A percentile compares a stretch with the other conserved stretches of the same genome.
Conservation (phyloP, 2,797 vertebrate genomes). For the Falco novaeseelandiae region DNA sequence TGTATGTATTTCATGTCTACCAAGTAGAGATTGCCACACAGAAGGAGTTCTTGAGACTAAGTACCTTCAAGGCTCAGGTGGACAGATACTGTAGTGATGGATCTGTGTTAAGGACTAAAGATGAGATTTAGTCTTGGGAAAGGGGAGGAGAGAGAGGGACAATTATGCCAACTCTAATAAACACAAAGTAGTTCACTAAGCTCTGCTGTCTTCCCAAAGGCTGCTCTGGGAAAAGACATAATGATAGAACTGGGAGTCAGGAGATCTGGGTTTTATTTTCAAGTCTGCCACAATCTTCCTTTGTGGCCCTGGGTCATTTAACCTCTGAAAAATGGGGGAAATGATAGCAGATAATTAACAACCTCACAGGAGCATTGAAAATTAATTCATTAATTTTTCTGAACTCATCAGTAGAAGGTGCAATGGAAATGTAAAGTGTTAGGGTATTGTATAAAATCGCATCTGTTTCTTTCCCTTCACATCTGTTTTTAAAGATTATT, state of each 20-base stretch:
- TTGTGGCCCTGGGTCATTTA: constrained; percentile 72
- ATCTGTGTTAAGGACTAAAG: background rate
- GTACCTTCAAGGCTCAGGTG: background rate
- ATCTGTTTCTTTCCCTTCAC: background rate
- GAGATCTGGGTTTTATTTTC: constrained; percentile 72
- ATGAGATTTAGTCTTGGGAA: constrained; percentile 41
- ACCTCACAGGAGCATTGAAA: constrained; percentile 70
- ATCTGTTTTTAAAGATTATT: background rate
- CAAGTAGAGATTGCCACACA: background rate
- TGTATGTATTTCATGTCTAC: background rate
- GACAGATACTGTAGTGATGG: background rate
- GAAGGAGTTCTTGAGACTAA: background rate
- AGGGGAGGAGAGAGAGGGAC: constrained; percentile 39
- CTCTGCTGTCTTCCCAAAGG: constrained; percentile 63
- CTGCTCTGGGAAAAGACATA: constrained; percentile 69
- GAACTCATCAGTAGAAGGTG: constrained; percentile 70
- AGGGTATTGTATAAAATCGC: background rate
- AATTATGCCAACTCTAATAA: constrained; percentile 60
- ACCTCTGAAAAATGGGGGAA: constrained; percentile 72
- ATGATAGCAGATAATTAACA: constrained; percentile 73
- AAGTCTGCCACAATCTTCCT: constrained; percentile 71
- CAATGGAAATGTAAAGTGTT: constrained; percentile 52
- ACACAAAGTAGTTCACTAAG: constrained; percentile 68
- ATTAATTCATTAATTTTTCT: constrained; percentile 74
- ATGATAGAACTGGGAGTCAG: constrained; percentile 73